Evolutionary conservation across 1,140 invertebrate species (phyloP), one percentile per base, ranked within the genome.

Genomic region (Venustaconcha ellipsiformis): DNA sequence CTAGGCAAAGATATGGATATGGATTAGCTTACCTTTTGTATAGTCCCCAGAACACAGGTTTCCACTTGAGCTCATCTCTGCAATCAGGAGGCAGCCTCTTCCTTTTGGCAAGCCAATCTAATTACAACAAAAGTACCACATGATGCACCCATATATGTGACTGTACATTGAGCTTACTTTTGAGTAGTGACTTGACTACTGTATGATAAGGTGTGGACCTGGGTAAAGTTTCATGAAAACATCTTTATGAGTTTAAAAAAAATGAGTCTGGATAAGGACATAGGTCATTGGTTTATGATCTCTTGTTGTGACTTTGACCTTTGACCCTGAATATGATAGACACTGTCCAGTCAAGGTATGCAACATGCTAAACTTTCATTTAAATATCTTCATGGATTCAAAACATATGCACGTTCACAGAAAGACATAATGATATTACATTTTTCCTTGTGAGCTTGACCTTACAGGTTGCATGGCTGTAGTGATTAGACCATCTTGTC

Each of bases 1-100:
- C 37, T 48, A 48, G 37, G 37, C 11, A 48, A 48, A 48, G 5
- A 48, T 11, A 48, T 11, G 6, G 6, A 48, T 6, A 48, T 48
- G 37, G 37, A n/a, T 11, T 56, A 57, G 79, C 68, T 74, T 84
- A 92, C 91, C 87, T 88, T 93, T 92, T 8, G 92, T 92, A 85
- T 98, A 98, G 59, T 93, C 92, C 65, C 92, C 89, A 58, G 92
- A 93, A 13, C 95, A 95, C 0, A 99, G 91, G 87, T 94, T 95
- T 37, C 94, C 95, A 84, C 93, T 91, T 68, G 93, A 93, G 77
- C 96, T 98, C 93, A 98, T 95, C 92, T 99, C 94, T 5, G 94
- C 95, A 48, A 98, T 90, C 1, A 98, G 86, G 14, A 92, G 76
- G 82, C 89, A 91, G 11, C 83, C 91, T 57, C 86, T 68, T 13